Evolutionary conservation across 2,113 vertebrate genomes (phyloP), one percentile per base, ranked within the genome.

Genomic region (Jaculus jaculus): DNA sequence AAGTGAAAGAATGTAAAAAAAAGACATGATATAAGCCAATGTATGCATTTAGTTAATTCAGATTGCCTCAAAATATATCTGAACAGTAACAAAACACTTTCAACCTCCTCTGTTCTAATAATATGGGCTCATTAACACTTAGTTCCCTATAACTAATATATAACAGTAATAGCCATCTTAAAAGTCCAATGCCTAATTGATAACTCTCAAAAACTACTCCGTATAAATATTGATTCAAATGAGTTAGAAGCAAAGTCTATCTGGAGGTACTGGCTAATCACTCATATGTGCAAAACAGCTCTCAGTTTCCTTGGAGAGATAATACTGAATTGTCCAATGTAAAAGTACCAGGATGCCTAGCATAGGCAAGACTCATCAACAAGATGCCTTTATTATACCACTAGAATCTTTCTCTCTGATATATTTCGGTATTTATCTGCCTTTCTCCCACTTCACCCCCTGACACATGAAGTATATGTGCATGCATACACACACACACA

Each of bases 151-250:
- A 7, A 65, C 2, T 37, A 3, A 30, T 61, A 66, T 66, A 82
- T 8, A 7, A 9, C 58, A 30, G 66, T 37, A 61, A 66, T 73
- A 83, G 89, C 89, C 32, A 84, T 79, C 24, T 58, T 79, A 24
- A 69, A 74, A 92, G 82, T 79, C 10, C 63, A 81, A 30, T 11
- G 92, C 4, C 68, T 10, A 42, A 68, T 73, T 86, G 71, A 80
- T 91, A 51, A 28, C 66, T 96, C 47, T 89, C 30, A 72, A 30
- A 89, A 72, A 83, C 63, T 0, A 72, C 5, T 65, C n/a, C 20
- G 42, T 66, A 6, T 42, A 90, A 94, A 89, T 78, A 34, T 63
- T 90, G 58, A 17, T 28, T 90, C 8, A 94, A 20, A n/a, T 81
- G 68, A 1, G 5, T 88, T 87, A 91, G 71, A 87, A 92, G 47